Conservation (phyloP, 1,140 invertebrate genomes). For the Drosophila guanche region DNA sequence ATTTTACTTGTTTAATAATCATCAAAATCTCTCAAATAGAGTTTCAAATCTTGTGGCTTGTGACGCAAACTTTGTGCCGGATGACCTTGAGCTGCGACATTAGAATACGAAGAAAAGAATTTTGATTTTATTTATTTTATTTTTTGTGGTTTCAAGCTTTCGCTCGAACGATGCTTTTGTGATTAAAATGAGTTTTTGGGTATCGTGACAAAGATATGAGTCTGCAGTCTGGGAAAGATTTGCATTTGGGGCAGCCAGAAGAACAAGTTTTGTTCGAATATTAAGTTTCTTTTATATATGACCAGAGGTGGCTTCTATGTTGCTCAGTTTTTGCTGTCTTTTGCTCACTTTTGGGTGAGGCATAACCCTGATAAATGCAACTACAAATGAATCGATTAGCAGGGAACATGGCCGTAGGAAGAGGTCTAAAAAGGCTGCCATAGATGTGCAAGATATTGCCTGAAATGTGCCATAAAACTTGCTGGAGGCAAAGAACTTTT, state of each 20-base stretch:
- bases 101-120: constrained; percentile 38
- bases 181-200: constrained; percentile 31
- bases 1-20: constrained; percentile 22
- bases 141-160: constrained; percentile 40
- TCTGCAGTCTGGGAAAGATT: constrained; percentile 10
- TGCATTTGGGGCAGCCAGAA: constrained; percentile 17
- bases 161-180: constrained; percentile 22
- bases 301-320: constrained; percentile 35
- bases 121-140: constrained; percentile 15
- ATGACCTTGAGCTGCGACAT: constrained; percentile 40
- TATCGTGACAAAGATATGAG: constrained; percentile 20
- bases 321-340: constrained; percentile 11
- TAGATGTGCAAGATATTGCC: background rate
- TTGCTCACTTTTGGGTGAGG: constrained; percentile 21
- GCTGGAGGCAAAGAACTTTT: background rate
- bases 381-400: constrained; percentile 50
- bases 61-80: constrained; percentile 24
- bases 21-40: background rate
- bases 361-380: constrained; percentile 50
- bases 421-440: background rate
- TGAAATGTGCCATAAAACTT: background rate
- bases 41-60: background rate
- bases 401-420: constrained; percentile 15
- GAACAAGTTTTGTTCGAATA: constrained; percentile 34
- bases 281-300: constrained; percentile 51